phyloP scores from a whole-genome alignment of 2,888 invertebrate species.

The Carterocephalus palaemon region DNA sequence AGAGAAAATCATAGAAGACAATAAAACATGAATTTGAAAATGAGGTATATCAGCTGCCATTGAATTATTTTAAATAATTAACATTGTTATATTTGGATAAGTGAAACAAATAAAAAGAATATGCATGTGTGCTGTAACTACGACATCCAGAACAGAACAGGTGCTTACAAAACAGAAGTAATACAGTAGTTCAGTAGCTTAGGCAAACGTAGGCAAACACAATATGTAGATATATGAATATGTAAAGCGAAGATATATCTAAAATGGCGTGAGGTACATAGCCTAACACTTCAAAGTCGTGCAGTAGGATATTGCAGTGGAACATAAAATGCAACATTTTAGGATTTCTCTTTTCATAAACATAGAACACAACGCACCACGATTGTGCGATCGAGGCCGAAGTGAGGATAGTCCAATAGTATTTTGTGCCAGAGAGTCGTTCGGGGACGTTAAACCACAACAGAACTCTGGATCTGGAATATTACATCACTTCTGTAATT shows the following conservation, averaged over 20 bases:
- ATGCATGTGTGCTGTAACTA: slow-evolving; percentile 19
- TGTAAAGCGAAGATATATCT: slow-evolving; percentile 50
- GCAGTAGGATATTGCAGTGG: slow-evolving; percentile 48
- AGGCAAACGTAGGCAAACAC: slow-evolving; percentile 12
- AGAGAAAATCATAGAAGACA: slow-evolving; percentile 59
- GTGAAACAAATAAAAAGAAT: slow-evolving; percentile 3
- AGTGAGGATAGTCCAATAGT: slow-evolving; percentile 72
- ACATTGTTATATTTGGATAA: background rate
- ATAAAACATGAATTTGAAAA: slow-evolving; percentile 10
- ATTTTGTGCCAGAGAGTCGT: slow-evolving; percentile 84
- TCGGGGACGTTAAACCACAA: slow-evolving; percentile 90
- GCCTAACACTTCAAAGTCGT: slow-evolving; percentile 42
- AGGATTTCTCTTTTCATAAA: slow-evolving; percentile 77
- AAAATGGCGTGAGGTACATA: slow-evolving; percentile 41
- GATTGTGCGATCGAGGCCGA: slow-evolving; percentile 79
- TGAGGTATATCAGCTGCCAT: slow-evolving; percentile 12
- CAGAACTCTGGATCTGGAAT: slow-evolving; percentile 94
- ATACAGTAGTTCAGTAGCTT: slow-evolving; percentile 17
- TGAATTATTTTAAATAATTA: slow-evolving; percentile 5
- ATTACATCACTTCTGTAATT: slow-evolving; percentile 45
- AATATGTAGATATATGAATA: slow-evolving; percentile 28
- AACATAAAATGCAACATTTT: slow-evolving; percentile 48
- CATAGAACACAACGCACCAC: slow-evolving; percentile 80
- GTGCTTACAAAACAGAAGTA: slow-evolving; percentile 33
- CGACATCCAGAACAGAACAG: slow-evolving; percentile 28